A percentile compares a stretch with the other conserved stretches of the same genome.
phyloP scores from a whole-genome alignment of 2,113 vertebrate species.

The Heteronetta atricapilla region DNA sequence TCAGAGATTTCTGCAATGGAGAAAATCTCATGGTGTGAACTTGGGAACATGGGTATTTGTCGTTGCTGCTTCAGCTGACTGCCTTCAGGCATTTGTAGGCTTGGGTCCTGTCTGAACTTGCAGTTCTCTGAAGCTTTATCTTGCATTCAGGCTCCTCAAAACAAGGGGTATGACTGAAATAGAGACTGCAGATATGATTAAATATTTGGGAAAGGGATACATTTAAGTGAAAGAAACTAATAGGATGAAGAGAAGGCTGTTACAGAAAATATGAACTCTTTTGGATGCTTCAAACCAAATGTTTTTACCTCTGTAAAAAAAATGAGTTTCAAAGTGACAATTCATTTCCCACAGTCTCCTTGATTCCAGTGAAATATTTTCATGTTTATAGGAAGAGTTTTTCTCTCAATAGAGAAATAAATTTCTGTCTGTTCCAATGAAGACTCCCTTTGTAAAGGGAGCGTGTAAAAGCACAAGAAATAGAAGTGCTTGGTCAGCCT shows the following conservation, averaged over 20 bases:
- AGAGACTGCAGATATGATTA: background rate
- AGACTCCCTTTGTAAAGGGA: background rate
- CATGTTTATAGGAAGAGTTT: background rate
- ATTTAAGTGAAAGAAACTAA: background rate
- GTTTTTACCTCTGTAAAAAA: background rate
- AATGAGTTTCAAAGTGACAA: background rate
- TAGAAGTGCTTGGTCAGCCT: background rate
- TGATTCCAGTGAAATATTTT: background rate
- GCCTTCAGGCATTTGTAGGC: background rate
- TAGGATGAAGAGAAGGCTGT: background rate
- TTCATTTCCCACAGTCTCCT: background rate
- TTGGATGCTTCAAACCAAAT: background rate
- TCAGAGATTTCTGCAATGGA: background rate
- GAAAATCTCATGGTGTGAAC: background rate
- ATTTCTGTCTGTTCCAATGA: background rate
- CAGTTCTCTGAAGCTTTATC: background rate
- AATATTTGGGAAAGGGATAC: background rate
- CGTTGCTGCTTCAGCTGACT: background rate
- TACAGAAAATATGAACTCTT: background rate
- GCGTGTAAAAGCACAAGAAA: background rate
- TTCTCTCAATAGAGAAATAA: background rate
- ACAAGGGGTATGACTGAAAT: background rate
- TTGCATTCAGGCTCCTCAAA: background rate
- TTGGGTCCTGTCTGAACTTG: background rate
- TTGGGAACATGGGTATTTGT: rapidly evolving